Evolutionary conservation across 92 coral and sea anemone species (phyloP).

Genomic region (Paragorgia papillata): DNA sequence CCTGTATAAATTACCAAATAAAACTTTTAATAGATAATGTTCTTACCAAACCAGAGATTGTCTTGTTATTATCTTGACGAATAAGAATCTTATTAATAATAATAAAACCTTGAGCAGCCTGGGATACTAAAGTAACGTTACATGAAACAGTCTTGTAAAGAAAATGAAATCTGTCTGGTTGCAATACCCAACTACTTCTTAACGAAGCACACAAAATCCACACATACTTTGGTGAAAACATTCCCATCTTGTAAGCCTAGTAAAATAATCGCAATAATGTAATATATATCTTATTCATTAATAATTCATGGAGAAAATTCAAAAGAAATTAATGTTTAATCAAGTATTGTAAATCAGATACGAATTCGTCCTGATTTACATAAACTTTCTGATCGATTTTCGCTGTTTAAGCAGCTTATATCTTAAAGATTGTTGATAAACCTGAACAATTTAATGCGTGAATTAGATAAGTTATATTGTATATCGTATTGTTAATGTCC

Average conservation of each 20-base stretch:
- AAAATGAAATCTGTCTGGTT: conserved; percentile 33
- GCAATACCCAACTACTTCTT: conserved; percentile 24
- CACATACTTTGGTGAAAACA: conserved; percentile 82
- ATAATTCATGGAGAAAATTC: no score
- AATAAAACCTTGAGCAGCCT: conserved; percentile 71
- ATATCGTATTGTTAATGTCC: no score
- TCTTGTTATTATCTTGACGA: conserved; percentile 67
- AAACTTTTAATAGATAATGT: not conserved
- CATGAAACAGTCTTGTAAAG: conserved; percentile 41
- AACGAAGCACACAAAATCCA: conserved; percentile 79
- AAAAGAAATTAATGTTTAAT: no score
- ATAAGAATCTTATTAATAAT: conserved; percentile 63
- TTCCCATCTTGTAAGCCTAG: conserved; percentile 83
- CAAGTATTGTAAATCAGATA: no score
- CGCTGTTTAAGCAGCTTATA: no score
- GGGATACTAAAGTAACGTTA: conserved; percentile 52
- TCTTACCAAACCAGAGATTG: conserved; percentile 89
- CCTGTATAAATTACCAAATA: not conserved
- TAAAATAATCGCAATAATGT: not conserved
- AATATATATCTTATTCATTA: no score
- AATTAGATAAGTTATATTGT: no score
- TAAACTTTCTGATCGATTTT: no score
- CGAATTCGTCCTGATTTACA: no score
- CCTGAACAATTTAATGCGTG: no score
- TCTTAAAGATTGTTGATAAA: no score